phyloP scores from a whole-genome alignment of 2,888 invertebrate genomes.

The Pristionchus japonicus region DNA sequence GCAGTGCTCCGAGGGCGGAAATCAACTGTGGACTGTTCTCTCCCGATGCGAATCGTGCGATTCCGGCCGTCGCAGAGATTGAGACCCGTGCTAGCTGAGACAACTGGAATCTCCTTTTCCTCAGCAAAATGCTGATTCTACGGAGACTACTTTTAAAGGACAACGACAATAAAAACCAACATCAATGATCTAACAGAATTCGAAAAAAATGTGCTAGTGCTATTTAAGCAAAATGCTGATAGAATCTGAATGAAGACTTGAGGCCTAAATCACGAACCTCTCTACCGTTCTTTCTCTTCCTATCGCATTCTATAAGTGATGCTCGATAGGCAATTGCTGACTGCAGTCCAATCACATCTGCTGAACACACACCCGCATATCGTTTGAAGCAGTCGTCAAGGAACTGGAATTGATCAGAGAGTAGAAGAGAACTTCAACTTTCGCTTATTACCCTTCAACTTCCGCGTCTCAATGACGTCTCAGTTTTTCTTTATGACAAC shows the following conservation, averaged over 20 bases:
- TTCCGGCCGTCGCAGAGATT: neutral
- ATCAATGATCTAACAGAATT: too few species aligned
- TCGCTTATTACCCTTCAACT: neutral
- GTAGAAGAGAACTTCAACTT: too few species aligned
- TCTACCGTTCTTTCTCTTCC: slow-evolving; percentile 30
- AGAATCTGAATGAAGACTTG: too few species aligned
- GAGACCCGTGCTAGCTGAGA: neutral
- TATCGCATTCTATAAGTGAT: slow-evolving; percentile 42
- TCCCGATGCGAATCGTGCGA: neutral
- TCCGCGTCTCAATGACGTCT: neutral
- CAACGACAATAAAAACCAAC: too few species aligned
- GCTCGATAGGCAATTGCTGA: neutral
- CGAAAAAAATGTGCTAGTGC: too few species aligned
- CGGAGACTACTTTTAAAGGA: too few species aligned
- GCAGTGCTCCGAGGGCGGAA: slow-evolving; percentile 17
- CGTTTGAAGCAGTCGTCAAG: slow-evolving; percentile 40
- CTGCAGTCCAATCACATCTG: neutral
- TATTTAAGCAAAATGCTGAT: too few species aligned
- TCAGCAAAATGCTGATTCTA: neutral
- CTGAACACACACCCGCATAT: slow-evolving; percentile 38
- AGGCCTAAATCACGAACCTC: too few species aligned
- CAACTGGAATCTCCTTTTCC: neutral
- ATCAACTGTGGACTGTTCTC: neutral
- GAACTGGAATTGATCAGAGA: slow-evolving; percentile 15
- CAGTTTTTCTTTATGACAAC: neutral